Evolutionary conservation across 2,113 vertebrate species (phyloP), one percentile per base, ranked within the genome.

Genomic region (Phrynocephalus versicolor): DNA sequence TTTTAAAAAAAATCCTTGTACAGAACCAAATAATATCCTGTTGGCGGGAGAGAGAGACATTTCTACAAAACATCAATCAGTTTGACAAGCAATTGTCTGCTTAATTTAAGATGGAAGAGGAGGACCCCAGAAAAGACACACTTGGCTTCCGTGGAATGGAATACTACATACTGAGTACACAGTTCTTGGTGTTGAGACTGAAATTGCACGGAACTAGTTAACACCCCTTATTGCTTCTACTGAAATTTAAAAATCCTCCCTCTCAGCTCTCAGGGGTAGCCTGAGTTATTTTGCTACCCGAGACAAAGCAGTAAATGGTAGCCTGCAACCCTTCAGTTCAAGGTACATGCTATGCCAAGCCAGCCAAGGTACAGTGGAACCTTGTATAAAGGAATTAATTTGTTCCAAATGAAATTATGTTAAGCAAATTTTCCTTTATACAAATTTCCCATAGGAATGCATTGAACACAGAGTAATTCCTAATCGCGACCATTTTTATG

Each of bases 41-140:
- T 74, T 91, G 88, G 88, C 86, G 88, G 85, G 92, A 92, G 92
- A 94, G 84, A 96, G 95, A 95, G 95, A 94, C 95, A 95, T 94
- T 94, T 96, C 95, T 94, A 96, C 94, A 95, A 91, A 94, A 89
- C 92, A 95, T 95, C 96, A 96, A 95, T 97, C 96, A 97, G 90
- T 90, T 93, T 96, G 96, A 96, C 96, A 97, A 94, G 96, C 93
- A 96, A 97, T 97, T 96, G 95, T 96, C 96, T 96, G 91, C 93
- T 95, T 94, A 94, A 88, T 92, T 95, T 87, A 89, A 94, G 89
- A 88, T 64, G 87, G 35, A 94, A 89, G 90, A 82, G 91, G 89
- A 91, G 85, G 69, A 86, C 81, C 79, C 88, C 76, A 33, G 91
- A 83, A 86, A 81, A 89, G 33, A 80, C 72, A 2, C 7, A 67